A percentile compares a stretch with the other conserved stretches of the same genome.
Conservation (phyloP, 2,113 vertebrate species). For the Sigmodon hispidus region DNA sequence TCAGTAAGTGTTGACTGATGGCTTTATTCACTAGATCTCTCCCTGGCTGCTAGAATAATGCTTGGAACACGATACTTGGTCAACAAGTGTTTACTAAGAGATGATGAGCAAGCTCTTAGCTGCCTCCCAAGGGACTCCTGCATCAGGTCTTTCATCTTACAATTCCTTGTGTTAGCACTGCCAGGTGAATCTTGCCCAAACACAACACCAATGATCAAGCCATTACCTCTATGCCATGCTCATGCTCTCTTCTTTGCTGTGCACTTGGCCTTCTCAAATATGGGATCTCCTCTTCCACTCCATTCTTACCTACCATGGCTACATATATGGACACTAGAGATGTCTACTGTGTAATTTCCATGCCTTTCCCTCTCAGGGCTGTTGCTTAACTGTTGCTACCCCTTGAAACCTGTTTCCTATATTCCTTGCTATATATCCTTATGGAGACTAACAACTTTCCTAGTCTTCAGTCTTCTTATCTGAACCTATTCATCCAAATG, state of each 20-base stretch:
- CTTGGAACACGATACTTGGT: background rate
- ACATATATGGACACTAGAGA: background rate
- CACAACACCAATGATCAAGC: background rate
- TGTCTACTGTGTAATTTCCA: accelerated
- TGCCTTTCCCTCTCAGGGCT: background rate
- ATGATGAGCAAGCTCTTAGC: background rate
- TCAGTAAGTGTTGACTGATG: background rate
- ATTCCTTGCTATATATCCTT: slow-evolving; percentile 59
- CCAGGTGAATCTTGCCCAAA: background rate
- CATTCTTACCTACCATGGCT: background rate
- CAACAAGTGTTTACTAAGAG: background rate
- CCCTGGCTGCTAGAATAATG: background rate
- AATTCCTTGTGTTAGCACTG: background rate
- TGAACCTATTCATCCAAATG: background rate
- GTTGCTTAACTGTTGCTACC: background rate
- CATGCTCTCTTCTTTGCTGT: background rate
- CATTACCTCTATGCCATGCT: background rate
- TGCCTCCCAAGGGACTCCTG: background rate
- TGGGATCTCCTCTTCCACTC: background rate
- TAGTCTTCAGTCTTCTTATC: background rate
- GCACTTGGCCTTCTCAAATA: background rate
- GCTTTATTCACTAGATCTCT: background rate
- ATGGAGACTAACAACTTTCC: slow-evolving; percentile 69
- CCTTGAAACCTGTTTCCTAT: background rate
- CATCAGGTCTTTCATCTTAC: background rate